Conservation (phyloP, 2,113 vertebrate species). For the Aspiorhynchus laticeps region DNA sequence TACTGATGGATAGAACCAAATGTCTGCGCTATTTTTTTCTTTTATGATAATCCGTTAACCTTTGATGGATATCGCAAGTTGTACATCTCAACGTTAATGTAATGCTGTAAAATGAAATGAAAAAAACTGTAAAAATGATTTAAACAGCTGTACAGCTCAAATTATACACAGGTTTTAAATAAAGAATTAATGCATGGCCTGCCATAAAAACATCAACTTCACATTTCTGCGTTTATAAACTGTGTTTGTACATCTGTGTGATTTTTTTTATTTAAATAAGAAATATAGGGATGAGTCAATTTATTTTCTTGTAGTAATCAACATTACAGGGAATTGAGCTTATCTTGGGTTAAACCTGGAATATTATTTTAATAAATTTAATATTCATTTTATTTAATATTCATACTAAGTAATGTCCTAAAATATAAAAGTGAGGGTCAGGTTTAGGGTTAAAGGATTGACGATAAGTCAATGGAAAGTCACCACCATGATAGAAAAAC, state of each 20-base stretch:
- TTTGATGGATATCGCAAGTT: background rate
- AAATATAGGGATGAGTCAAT: too few relatives aligned
- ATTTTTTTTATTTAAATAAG: too few relatives aligned
- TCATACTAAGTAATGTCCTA: background rate
- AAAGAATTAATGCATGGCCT: background rate
- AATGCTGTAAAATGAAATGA: background rate
- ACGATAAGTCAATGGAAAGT: background rate
- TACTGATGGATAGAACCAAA: background rate
- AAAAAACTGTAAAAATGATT: background rate
- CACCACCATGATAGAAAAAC: background rate
- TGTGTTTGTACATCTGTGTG: too few relatives aligned
- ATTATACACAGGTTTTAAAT: background rate
- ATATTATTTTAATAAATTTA: too few relatives aligned
- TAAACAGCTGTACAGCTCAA: background rate
- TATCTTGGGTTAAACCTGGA: background rate
- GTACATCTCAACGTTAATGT: background rate
- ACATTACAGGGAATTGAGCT: background rate
- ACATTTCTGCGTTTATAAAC: too few relatives aligned
- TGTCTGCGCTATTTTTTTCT: background rate
- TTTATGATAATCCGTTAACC: background rate
- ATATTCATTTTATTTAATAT: too few relatives aligned
- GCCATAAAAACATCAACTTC: background rate
- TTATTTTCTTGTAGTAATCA: too few relatives aligned
- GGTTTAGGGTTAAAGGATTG: background rate
- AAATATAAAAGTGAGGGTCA: background rate